A percentile compares a stretch with the other conserved stretches of the same genome.
These are phyloP conservation scores for Umimayanthus kanabou DNA, from an alignment of 92 coral and sea anemone species.

Conservation along the genomic window DNA sequence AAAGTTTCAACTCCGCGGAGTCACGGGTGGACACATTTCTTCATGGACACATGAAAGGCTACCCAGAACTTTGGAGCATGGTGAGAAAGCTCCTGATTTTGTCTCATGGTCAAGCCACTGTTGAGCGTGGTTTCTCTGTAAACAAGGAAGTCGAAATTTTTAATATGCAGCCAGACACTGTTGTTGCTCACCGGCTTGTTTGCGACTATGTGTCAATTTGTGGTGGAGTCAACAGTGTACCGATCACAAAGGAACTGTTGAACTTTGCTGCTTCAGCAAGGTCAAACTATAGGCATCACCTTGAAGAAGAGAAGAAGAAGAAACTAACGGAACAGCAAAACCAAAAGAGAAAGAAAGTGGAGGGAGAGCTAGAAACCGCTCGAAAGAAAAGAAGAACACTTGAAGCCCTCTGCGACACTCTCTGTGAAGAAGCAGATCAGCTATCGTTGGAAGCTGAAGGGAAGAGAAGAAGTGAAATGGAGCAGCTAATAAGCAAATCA, in stretches of 20 bases:
- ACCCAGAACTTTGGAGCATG: conserved; percentile 16
- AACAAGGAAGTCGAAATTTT: conserved; percentile 32
- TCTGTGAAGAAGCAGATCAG: too few relatives aligned
- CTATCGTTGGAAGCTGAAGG: too few relatives aligned
- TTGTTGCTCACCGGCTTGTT: conserved; percentile 11
- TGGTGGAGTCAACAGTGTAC: conserved; percentile 18
- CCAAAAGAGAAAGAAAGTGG: conserved; percentile 8
- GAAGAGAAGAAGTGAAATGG: too few relatives aligned
- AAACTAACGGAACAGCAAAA: conserved; percentile 15
- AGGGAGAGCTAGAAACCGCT: too few relatives aligned
- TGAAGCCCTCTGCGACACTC: too few relatives aligned
- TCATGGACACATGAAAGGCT: background rate
- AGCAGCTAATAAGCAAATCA: too few relatives aligned
- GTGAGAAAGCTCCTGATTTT: conserved; percentile 30
- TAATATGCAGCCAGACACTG: conserved; percentile 25
- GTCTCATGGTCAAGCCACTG: conserved; percentile 43
- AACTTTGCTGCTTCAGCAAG: conserved; percentile 27
- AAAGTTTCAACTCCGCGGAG: background rate
- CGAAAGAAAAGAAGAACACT: too few relatives aligned
- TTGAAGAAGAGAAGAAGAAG: conserved; percentile 27
- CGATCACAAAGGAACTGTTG: conserved; percentile 4
- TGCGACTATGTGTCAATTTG: conserved; percentile 20
- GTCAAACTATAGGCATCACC: background rate
- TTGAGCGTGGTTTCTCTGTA: conserved; percentile 36
- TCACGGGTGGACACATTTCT: conserved; percentile 25